Evolutionary conservation across 2,888 invertebrate genomes (phyloP).

Genomic region (Napeogenes sylphis): DNA sequence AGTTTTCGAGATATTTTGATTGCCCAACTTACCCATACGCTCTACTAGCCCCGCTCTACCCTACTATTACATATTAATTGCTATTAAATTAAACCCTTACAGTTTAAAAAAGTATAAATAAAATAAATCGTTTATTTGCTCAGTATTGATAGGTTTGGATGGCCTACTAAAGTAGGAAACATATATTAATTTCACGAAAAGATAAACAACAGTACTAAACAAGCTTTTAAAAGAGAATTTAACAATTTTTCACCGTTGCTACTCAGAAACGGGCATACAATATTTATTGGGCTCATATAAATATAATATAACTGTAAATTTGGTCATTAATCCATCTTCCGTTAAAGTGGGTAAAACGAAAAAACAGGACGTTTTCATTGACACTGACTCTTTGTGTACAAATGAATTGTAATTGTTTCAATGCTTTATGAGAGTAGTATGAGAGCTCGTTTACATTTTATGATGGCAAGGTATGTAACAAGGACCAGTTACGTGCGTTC

Average conservation of each 20-base stretch:
- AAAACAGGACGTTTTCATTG: constrained; percentile 45
- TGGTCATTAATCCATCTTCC: constrained; percentile 4
- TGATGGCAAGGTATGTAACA: constrained; percentile 62
- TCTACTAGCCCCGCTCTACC: too few relatives aligned
- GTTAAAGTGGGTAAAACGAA: neutral
- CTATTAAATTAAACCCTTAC: too few relatives aligned
- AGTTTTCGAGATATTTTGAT: too few relatives aligned
- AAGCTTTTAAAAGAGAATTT: constrained; percentile 21
- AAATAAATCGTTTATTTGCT: neutral
- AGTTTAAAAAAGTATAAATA: too few relatives aligned
- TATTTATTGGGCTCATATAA: constrained; percentile 29
- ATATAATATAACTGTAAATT: constrained; percentile 2
- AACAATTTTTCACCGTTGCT: constrained; percentile 27
- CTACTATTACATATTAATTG: too few relatives aligned
- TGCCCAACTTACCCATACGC: too few relatives aligned
- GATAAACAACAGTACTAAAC: neutral
- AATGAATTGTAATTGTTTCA: constrained; percentile 50
- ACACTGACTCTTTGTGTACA: constrained; percentile 25
- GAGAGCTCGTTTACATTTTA: constrained; percentile 65
- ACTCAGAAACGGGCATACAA: constrained; percentile 26
- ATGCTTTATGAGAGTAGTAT: constrained; percentile 58
- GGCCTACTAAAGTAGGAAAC: neutral
- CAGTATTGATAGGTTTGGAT: neutral
- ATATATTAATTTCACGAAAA: too few relatives aligned
- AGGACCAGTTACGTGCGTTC: constrained; percentile 42